Base-by-base conservation (phyloP, 2,113 vertebrate species). In the Callocephalon fimbriatum region DNA sequence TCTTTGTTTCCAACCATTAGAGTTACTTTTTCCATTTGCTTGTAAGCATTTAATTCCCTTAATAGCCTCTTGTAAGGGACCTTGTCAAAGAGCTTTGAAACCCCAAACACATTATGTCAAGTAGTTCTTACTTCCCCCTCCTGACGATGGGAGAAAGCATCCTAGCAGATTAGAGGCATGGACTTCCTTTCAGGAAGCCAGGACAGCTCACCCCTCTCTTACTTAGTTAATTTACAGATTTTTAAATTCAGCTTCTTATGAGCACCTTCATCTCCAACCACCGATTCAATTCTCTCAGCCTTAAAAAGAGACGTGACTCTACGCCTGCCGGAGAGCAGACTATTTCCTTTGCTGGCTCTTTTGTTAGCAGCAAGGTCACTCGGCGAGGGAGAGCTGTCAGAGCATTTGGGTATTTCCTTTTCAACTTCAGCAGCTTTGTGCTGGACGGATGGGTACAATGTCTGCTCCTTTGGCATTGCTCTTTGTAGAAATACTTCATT, bases 401-500 rank as follows among this genome's bases (percentile, higher is more conserved):
- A 93, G 92, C 88, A 74, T 91, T 96, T 51, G 78, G 85, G 88
- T 95, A 85, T 92, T 95, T 94, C 78, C 3, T 67, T 96, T 94
- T 96, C 85, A 88, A 88, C 85, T 86, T 80, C 59, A 77, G 67
- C 29, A 92, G 88, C 81, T 95, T 93, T 93, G 87, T 82, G 92
- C 73, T 44, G 80, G 76, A 48, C 2, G 5, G 76, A 80, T 51
- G 65, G 26, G 1, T 16, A 47, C 61, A 59, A 75, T 87, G 68
- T 51, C 80, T 68, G 35, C 61, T 86, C 73, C 61, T 95, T 89
- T 62, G 88, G 80, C 83, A 14, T 50, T 10, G 19, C 44, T 45
- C 48, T 92, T 82, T 85, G 79, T 91, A 73, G 66, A 84, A 97
- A 95, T 59, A 50, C 48, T 86, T 81, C 5, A 6, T 91, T 91